These are phyloP conservation scores for Pterocles burchelli DNA, from an alignment of 2,113 vertebrate genomes.

Conservation along the genomic window DNA sequence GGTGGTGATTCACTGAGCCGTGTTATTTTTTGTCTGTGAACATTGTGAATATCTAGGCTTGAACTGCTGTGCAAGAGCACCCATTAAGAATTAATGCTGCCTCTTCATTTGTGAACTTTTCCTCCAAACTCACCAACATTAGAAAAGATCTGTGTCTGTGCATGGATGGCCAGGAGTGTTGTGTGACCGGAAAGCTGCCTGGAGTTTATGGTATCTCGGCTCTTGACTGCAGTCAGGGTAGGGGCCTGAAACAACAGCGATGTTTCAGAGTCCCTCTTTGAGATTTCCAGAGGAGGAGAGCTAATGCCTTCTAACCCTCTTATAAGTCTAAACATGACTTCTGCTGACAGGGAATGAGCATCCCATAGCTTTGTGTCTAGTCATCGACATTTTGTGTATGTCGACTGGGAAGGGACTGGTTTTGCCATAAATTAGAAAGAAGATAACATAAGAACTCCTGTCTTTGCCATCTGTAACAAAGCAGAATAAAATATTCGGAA, in stretches of 20 bases:
- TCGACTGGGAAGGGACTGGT: conserved; percentile 27
- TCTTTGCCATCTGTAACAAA: conserved; percentile 41
- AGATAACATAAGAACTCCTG: background rate
- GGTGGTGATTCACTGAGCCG: background rate
- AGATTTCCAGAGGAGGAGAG: background rate
- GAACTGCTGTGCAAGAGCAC: background rate
- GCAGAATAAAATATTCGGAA: conserved; percentile 43
- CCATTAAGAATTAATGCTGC: background rate
- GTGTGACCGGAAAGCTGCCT: background rate
- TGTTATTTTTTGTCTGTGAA: background rate
- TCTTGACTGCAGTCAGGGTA: background rate
- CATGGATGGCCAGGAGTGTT: accelerated
- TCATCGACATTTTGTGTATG: conserved; percentile 7
- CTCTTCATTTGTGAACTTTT: background rate
- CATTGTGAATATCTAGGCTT: background rate
- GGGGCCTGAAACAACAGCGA: background rate
- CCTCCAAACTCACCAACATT: background rate
- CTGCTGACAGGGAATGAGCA: conserved; percentile 21
- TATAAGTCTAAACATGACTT: conserved; percentile 20
- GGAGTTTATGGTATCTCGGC: background rate
- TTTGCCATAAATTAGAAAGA: conserved; percentile 43
- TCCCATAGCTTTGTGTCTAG: background rate
- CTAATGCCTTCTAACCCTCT: background rate
- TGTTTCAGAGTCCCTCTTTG: background rate
- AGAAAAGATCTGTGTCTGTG: accelerated